Conservation (phyloP, 2,888 invertebrate genomes). For the Melieria picta region DNA sequence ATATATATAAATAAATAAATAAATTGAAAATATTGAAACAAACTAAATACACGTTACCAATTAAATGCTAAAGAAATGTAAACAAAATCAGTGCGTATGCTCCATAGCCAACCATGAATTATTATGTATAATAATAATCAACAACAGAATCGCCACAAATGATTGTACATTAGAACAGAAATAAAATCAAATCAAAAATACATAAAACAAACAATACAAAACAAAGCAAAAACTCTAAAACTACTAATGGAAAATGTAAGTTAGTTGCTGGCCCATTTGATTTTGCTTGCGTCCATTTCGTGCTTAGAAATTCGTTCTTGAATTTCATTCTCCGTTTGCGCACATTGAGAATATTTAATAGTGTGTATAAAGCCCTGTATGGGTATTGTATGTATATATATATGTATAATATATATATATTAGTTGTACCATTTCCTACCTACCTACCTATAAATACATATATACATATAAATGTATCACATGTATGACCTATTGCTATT, state of each 20-base stretch:
- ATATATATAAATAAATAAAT: too few species aligned
- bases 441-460: slow-evolving; percentile 9
- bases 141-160: slow-evolving; percentile 3
- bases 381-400: slow-evolving; percentile 18
- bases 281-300: too few species aligned
- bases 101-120: too few species aligned
- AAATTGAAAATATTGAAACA: too few species aligned
- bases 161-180: not conserved
- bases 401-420: slow-evolving; percentile 5
- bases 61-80: too few species aligned
- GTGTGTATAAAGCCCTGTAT: too few species aligned
- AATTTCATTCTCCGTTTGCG: too few species aligned
- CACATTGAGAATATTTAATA: too few species aligned
- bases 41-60: too few species aligned
- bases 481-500: not conserved
- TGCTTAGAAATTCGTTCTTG: too few species aligned
- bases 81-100: too few species aligned
- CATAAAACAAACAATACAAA: slow-evolving; percentile 3
- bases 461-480: not conserved
- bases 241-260: slow-evolving; percentile 17
- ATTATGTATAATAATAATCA: not conserved
- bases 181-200: slow-evolving; percentile 15
- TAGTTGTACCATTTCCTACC: slow-evolving; percentile 15
- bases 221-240: slow-evolving; percentile 19
- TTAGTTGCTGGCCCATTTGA: too few species aligned